These are phyloP conservation scores for Dipodomys spectabilis DNA, from an alignment of 2,113 vertebrate genomes.

Conservation along the genomic window DNA sequence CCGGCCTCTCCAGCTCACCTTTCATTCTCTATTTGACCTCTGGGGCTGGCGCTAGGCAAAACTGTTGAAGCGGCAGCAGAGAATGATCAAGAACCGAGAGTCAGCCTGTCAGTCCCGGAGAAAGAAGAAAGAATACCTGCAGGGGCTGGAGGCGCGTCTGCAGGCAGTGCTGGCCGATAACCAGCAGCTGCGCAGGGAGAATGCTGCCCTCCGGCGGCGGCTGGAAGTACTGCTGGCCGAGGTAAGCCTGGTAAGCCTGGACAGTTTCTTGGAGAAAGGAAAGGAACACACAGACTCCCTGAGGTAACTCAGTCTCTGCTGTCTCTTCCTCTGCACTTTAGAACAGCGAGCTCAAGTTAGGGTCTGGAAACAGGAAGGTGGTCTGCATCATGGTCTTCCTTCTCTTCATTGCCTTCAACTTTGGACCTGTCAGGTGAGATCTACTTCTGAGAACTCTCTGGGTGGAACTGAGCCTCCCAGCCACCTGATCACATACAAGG, in stretches of 20 bases:
- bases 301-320: background rate
- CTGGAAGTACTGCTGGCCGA: conserved; percentile 86
- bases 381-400: conserved; percentile 93
- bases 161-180: conserved; percentile 92
- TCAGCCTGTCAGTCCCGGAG: conserved; percentile 94
- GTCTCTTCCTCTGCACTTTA: conserved; percentile 20
- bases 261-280: background rate
- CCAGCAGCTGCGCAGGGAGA: conserved; percentile 91
- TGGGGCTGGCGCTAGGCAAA: conserved; percentile 87
- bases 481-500: background rate
- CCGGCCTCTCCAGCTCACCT: fast-evolving
- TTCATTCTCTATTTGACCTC: background rate
- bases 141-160: conserved; percentile 92
- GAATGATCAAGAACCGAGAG: conserved; percentile 97
- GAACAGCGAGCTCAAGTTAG: conserved; percentile 86
- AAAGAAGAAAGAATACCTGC: conserved; percentile 97
- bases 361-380: conserved; percentile 89
- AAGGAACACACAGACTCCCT: fast-evolving
- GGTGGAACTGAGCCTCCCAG: background rate
- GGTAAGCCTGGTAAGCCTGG: conserved; percentile 56
- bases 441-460: background rate
- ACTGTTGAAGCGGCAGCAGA: conserved; percentile 94
- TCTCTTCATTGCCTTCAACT: conserved; percentile 94
- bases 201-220: conserved; percentile 90
- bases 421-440: conserved; percentile 92